A percentile compares a stretch with the other conserved stretches of the same genome.
Conservation (phyloP, 2,113 vertebrate genomes). For the Salvator merianae region DNA sequence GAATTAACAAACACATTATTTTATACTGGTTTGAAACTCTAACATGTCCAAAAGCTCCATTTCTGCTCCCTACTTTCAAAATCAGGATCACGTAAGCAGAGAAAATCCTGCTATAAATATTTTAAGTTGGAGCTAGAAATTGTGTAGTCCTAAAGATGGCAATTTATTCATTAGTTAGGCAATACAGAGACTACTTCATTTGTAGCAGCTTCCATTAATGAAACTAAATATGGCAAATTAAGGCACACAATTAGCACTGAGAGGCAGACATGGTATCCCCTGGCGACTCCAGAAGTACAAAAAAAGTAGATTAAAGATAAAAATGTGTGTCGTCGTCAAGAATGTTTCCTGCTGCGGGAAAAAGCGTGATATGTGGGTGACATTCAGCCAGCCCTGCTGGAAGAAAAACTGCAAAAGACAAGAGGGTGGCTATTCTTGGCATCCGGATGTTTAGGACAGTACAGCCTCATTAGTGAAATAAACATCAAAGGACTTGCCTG, state of each 20-base stretch:
- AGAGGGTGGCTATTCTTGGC: slow-evolving; percentile 37
- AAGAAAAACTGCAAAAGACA: slow-evolving; percentile 23
- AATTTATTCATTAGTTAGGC: slow-evolving; percentile 11
- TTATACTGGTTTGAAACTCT: background rate
- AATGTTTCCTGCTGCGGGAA: background rate
- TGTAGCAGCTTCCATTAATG: background rate
- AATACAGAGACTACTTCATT: background rate
- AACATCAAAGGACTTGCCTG: slow-evolving; percentile 13
- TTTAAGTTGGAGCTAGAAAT: background rate
- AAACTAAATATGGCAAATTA: slow-evolving; percentile 7
- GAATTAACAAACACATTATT: background rate
- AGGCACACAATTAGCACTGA: background rate
- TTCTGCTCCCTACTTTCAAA: background rate
- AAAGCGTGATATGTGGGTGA: background rate
- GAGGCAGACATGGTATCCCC: background rate
- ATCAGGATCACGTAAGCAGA: background rate
- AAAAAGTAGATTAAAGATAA: slow-evolving; percentile 12
- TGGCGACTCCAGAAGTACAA: background rate
- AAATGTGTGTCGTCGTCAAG: slow-evolving; percentile 17
- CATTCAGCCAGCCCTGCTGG: background rate
- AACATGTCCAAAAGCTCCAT: background rate
- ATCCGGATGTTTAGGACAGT: slow-evolving; percentile 30
- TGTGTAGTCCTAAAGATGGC: slow-evolving; percentile 13
- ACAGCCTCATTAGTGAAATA: slow-evolving; percentile 30
- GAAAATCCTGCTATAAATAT: background rate